Percentiles rank a stretch among this genome's conserved stretches.
Conservation (phyloP, 2,797 vertebrate genomes). For the Gymnothorax javanicus region DNA sequence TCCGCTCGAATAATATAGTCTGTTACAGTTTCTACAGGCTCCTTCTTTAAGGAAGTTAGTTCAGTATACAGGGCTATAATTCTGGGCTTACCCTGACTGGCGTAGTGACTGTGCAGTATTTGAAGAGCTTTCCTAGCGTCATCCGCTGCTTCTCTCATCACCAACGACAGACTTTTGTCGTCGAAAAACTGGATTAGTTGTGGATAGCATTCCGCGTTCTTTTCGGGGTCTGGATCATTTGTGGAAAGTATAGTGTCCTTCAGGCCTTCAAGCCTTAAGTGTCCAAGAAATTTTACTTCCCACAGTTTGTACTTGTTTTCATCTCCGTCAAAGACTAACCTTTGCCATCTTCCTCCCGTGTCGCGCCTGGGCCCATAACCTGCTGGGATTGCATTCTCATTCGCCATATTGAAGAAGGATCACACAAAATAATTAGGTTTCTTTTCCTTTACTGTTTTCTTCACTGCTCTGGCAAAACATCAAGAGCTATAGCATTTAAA, state of each 20-base stretch:
- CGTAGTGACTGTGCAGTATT: slow-evolving; percentile 41
- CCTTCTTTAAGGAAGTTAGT: slow-evolving; percentile 41
- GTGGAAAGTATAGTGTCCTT: slow-evolving; percentile 5
- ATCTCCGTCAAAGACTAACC: too few species aligned
- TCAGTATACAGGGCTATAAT: slow-evolving; percentile 47
- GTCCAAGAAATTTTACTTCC: too few species aligned
- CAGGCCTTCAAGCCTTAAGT: background rate
- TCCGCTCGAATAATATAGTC: slow-evolving; percentile 42
- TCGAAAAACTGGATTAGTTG: slow-evolving; percentile 38
- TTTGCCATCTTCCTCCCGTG: background rate
- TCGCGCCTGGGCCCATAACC: slow-evolving; percentile 37
- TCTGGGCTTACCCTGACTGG: slow-evolving; percentile 44
- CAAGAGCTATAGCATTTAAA: background rate
- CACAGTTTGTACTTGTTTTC: too few species aligned
- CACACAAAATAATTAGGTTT: background rate
- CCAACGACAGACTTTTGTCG: slow-evolving; percentile 41
- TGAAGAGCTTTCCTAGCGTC: slow-evolving; percentile 40
- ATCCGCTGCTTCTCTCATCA: slow-evolving; percentile 38
- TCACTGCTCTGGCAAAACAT: background rate
- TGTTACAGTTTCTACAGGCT: slow-evolving; percentile 35
- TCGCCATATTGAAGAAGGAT: background rate
- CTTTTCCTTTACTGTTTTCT: background rate
- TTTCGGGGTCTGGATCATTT: background rate
- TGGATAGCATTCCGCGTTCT: slow-evolving; percentile 24
- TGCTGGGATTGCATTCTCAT: background rate